Conservation (phyloP, 2,113 vertebrate genomes). For the Phrynocephalus versicolor region DNA sequence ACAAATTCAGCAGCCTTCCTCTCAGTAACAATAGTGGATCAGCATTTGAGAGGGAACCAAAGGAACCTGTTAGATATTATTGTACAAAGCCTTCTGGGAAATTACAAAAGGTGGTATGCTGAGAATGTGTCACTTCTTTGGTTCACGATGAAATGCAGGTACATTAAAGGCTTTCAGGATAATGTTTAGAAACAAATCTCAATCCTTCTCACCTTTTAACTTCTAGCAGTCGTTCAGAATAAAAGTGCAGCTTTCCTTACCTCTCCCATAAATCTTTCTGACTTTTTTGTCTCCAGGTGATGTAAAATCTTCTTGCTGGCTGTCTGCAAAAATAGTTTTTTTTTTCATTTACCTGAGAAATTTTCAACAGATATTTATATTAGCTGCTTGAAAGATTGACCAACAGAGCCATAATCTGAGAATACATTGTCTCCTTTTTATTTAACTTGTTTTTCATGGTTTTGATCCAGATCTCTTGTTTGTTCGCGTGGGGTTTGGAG, state of each 20-base stretch:
- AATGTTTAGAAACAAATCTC: slow-evolving; percentile 21
- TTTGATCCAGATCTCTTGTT: neutral
- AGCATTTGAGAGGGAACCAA: slow-evolving; percentile 4
- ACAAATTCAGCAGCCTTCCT: neutral
- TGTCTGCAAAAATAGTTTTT: neutral
- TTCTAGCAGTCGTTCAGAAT: neutral
- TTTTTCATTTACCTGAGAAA: neutral
- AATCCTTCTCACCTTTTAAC: slow-evolving; percentile 31
- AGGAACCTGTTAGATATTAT: slow-evolving; percentile 22
- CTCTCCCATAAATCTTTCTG: slow-evolving; percentile 7
- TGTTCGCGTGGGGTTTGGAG: neutral
- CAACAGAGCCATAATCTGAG: neutral
- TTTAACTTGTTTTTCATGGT: neutral
- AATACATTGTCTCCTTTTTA: neutral
- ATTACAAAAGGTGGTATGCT: neutral
- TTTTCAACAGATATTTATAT: neutral
- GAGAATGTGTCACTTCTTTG: neutral
- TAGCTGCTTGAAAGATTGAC: neutral
- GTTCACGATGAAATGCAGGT: neutral
- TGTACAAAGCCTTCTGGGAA: neutral
- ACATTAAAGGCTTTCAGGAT: neutral
- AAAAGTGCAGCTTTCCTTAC: neutral
- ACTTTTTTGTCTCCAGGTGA: slow-evolving; percentile 10
- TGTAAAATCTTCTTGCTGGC: neutral
- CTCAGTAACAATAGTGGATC: neutral